Percentiles rank a stretch among this genome's conserved stretches.
These are phyloP conservation scores for Lagopus muta DNA, from an alignment of 2,113 vertebrate species.

Conservation along the genomic window DNA sequence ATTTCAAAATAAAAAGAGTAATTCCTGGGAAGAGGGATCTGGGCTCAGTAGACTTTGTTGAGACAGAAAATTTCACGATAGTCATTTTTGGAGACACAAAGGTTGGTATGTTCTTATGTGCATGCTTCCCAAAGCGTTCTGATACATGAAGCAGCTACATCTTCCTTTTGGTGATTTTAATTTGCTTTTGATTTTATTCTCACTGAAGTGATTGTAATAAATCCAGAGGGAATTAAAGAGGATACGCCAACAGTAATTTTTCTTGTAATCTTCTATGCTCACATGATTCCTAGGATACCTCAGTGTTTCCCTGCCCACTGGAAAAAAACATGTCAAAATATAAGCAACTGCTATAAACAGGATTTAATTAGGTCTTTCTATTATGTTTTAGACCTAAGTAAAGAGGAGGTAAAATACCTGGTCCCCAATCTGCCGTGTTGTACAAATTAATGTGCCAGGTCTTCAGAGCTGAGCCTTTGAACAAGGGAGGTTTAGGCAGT, in stretches of 20 bases:
- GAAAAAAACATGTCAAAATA: neutral
- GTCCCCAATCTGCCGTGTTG: neutral
- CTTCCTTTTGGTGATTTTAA: neutral
- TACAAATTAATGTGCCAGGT: rapidly evolving
- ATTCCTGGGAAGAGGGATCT: neutral
- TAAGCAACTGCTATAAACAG: neutral
- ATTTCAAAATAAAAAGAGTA: neutral
- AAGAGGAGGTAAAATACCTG: neutral
- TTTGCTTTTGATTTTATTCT: slow-evolving; percentile 50
- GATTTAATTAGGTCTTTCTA: neutral
- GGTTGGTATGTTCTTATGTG: neutral
- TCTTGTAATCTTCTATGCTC: slow-evolving; percentile 39
- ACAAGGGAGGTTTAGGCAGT: neutral
- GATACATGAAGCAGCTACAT: neutral
- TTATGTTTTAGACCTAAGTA: neutral
- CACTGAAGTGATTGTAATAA: slow-evolving; percentile 30
- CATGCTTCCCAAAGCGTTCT: slow-evolving; percentile 6
- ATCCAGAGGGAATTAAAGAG: slow-evolving; percentile 44
- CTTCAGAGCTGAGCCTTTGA: neutral
- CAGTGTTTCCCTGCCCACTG: neutral
- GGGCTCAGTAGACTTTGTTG: neutral
- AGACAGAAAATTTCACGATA: neutral
- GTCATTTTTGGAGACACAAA: neutral
- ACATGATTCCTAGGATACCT: neutral
- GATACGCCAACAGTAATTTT: slow-evolving; percentile 16